Conservation (phyloP, 2,888 invertebrate genomes). For the Lepas anatifera region DNA sequence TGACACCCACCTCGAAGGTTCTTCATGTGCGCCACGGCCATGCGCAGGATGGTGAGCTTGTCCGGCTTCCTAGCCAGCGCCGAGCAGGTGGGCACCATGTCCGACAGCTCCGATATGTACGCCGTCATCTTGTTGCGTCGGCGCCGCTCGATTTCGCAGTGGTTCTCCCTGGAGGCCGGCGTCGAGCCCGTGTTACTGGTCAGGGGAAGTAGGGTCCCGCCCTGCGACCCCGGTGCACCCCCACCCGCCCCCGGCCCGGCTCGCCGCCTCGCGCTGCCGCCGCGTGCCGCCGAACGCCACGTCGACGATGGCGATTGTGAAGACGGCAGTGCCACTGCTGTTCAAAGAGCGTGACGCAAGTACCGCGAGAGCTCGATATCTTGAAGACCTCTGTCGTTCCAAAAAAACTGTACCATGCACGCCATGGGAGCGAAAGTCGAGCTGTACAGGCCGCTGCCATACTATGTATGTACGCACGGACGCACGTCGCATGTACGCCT, state of each 20-base stretch:
- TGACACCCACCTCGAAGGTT: conserved; percentile 74
- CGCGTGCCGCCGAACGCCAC: no score
- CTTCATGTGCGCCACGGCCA: conserved; percentile 99
- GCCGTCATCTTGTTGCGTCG: conserved; percentile 99
- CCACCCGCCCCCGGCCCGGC: neutral
- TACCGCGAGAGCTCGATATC: no score
- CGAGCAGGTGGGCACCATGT: conserved; percentile 99
- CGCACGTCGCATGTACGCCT: no score
- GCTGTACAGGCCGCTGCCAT: no score
- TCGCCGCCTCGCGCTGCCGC: neutral
- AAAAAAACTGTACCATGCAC: no score
- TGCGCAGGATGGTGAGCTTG: conserved; percentile 94
- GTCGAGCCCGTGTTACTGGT: conserved; percentile 11
- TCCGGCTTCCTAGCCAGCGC: conserved; percentile 96
- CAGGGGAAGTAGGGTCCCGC: neutral
- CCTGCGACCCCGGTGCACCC: neutral
- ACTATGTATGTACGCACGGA: no score
- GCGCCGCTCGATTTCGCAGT: conserved; percentile 96
- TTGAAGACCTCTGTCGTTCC: no score
- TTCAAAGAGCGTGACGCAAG: no score
- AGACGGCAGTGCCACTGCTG: neutral
- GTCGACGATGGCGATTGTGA: neutral
- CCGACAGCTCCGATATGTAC: conserved; percentile 97
- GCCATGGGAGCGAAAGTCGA: no score
- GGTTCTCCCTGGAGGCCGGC: conserved; percentile 65